phyloP scores from a whole-genome alignment of 64 coral and sea anemone genomes.

The Montipora efflorescens region DNA sequence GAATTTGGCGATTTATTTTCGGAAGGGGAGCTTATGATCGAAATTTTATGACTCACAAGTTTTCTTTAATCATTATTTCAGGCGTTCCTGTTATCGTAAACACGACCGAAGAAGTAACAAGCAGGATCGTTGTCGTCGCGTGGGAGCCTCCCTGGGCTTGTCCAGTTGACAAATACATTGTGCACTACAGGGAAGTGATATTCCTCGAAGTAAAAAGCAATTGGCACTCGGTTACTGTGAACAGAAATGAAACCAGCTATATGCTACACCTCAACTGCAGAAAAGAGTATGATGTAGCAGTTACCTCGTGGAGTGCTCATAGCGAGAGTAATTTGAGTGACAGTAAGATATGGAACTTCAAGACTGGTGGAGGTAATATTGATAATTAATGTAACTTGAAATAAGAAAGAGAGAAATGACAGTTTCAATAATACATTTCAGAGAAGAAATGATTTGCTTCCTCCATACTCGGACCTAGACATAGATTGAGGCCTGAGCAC shows the following conservation, averaged over 20 bases:
- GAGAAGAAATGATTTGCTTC: too few relatives aligned
- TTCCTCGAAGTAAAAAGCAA: background rate
- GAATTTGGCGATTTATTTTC: too few relatives aligned
- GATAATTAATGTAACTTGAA: too few relatives aligned
- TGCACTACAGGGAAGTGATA: constrained; percentile 7
- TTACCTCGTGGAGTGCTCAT: background rate
- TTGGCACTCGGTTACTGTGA: background rate
- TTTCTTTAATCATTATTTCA: background rate
- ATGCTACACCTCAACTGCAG: background rate
- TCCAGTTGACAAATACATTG: background rate
- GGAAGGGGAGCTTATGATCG: too few relatives aligned
- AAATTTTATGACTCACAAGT: too few relatives aligned
- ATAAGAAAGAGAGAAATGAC: too few relatives aligned
- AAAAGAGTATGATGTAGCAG: background rate
- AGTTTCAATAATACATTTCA: too few relatives aligned
- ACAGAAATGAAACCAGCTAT: background rate
- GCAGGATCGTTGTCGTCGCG: background rate
- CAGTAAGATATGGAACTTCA: constrained; percentile 2
- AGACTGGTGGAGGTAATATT: background rate
- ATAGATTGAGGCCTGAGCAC: too few relatives aligned
- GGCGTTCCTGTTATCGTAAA: background rate
- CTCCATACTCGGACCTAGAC: too few relatives aligned
- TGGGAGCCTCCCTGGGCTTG: constrained; percentile 6
- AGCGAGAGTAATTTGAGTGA: background rate
- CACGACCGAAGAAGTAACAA: background rate